Conservation (phyloP, 2,888 invertebrate species). For the Lepetodrilus schrolli region DNA sequence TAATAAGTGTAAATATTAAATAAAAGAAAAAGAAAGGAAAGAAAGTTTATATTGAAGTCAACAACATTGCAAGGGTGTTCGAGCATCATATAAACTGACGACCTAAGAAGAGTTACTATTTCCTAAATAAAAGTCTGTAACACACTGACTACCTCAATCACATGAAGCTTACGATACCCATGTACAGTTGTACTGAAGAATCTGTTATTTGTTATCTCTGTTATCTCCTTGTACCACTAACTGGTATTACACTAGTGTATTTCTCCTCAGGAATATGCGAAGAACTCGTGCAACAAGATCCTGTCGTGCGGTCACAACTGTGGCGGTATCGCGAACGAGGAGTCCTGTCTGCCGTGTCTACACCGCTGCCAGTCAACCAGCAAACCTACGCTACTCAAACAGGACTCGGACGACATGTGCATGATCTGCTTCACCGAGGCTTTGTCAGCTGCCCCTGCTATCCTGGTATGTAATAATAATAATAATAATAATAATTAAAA, state of each 20-base stretch:
- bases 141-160: no score
- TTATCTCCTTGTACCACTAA: background rate
- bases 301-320: conserved; percentile 93
- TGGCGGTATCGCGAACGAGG: conserved; percentile 92
- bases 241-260: background rate
- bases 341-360: conserved; percentile 90
- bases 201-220: background rate
- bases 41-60: no score
- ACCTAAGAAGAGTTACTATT: no score
- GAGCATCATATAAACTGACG: no score
- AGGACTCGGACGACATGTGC: conserved; percentile 99
- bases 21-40: no score
- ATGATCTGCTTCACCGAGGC: conserved; percentile 99
- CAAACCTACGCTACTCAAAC: conserved; percentile 81
- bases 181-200: no score
- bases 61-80: no score
- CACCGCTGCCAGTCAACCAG: conserved; percentile 82
- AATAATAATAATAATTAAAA: no score
- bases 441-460: conserved; percentile 93
- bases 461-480: conserved; percentile 83
- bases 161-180: no score
- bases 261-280: conserved; percentile 82
- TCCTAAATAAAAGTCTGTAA: no score
- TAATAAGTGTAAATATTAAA: no score
- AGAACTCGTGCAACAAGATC: conserved; percentile 87